phyloP scores from a whole-genome alignment of 2,797 vertebrate genomes.

The Sebastes kiyomatsui region DNA sequence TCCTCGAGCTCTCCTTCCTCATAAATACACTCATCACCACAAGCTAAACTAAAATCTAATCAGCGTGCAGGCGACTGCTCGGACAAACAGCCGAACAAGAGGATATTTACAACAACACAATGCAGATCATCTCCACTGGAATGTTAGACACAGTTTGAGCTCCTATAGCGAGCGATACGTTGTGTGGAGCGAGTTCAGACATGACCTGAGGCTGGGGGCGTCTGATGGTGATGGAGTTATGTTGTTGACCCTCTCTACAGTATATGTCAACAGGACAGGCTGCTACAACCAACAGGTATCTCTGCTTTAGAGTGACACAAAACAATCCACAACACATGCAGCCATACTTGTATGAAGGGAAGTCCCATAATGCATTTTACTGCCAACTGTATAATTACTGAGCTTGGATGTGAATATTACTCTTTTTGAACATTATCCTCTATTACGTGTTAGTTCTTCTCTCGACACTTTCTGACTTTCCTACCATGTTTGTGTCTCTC shows the following conservation, averaged over 20 bases:
- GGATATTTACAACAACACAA: constrained; percentile 10
- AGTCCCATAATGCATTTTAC: neutral
- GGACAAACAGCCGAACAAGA: constrained; percentile 26
- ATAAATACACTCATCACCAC: constrained; percentile 32
- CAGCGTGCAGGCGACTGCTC: neutral
- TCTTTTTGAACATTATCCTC: too few relatives aligned
- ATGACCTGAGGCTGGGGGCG: neutral
- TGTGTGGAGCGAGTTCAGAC: constrained; percentile 21
- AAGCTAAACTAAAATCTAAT: constrained; percentile 49
- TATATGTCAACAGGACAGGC: neutral
- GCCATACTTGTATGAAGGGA: neutral
- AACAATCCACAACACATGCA: neutral
- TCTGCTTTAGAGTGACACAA: neutral
- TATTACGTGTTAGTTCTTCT: too few relatives aligned
- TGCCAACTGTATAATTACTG: neutral
- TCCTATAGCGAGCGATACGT: neutral
- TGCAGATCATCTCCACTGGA: neutral
- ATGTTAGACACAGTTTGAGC: neutral
- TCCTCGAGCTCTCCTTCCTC: neutral
- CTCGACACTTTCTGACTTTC: neutral
- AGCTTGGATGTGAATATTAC: neutral
- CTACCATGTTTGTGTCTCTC: neutral
- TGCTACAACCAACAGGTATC: neutral
- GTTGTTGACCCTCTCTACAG: neutral
- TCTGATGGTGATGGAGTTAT: neutral